Base-by-base conservation (phyloP, 2,113 vertebrate genomes). In the Oncorhynchus kisutch region DNA sequence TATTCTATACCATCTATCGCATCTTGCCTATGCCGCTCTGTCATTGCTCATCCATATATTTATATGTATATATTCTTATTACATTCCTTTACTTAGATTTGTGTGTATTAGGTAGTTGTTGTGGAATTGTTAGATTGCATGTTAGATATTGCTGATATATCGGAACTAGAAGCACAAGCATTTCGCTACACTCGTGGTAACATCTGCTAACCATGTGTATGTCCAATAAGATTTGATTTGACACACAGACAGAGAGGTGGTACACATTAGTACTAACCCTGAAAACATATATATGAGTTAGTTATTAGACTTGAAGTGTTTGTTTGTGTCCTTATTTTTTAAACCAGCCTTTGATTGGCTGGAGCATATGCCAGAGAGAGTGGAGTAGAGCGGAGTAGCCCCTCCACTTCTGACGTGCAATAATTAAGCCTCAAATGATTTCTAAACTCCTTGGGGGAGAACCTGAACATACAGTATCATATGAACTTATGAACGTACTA, bases 401-500 rank as follows among this genome's bases (percentile, higher is more conserved):
- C 54, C 54, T 57, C 65, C 65, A 2, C 25, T 9, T 57, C 54
- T 57, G 54, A 14, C 14, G 18, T 57, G 54, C 20, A 57, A 57
- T 57, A 18, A 57, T 20, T 57, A 4, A 57, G 54, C 54, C 20
- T 57, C 5, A 57, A 57, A 57, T 20, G 0, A 57, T 20, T 20
- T 57, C 54, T 20, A 20, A 57, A 57, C 54, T 57, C 54, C 18
- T 57, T 20, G 18, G 20, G 54, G 3, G 54, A 20, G 20, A 9
- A 57, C 1, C 54, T 14, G 71, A 57, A 81, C 62, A 45, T 45
- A 78, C 54, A 62, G 49, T 81, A 87, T 82, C 66, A 68, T 82
- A 74, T 76, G 39, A 45, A 45, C 39, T 65, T 82, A 76, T 76
- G 39, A 45, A 45, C 39, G 39, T 45, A 45, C 39, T 45, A 45